Conservation (phyloP, 2,888 invertebrate species). For the Anoplius nigerrimus region DNA sequence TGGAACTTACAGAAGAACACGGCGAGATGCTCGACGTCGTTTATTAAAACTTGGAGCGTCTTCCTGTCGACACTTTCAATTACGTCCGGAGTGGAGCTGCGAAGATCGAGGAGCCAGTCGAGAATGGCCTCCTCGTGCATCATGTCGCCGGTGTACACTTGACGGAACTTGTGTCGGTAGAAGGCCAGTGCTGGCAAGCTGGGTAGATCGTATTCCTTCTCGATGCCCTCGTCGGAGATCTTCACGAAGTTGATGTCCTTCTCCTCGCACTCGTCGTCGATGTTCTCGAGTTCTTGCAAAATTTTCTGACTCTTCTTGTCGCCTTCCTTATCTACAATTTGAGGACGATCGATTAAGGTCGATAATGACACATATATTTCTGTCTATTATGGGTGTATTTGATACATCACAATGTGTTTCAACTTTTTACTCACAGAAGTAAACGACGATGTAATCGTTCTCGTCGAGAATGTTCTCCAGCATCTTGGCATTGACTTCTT, state of each 20-base stretch:
- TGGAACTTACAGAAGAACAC: conserved; percentile 89
- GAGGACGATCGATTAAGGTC: no score
- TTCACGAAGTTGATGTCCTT: conserved; percentile 94
- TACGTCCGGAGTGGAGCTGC: conserved; percentile 89
- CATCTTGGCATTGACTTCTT: conserved; percentile 94
- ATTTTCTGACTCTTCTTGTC: conserved; percentile 94
- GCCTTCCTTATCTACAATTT: conserved; percentile 85
- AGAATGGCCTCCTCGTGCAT: conserved; percentile 94
- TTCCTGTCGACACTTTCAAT: conserved; percentile 94
- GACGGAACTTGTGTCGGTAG: conserved; percentile 91
- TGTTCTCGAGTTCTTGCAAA: conserved; percentile 91
- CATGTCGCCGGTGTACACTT: conserved; percentile 91
- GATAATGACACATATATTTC: background rate
- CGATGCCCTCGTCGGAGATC: conserved; percentile 91
- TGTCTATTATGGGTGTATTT: background rate
- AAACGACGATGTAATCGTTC: conserved; percentile 92
- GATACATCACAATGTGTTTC: no score
- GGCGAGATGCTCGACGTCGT: conserved; percentile 93
- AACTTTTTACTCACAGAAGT: conserved; percentile 89
- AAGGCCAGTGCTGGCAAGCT: conserved; percentile 89
- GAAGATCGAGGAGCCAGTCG: conserved; percentile 91
- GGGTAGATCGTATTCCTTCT: conserved; percentile 90
- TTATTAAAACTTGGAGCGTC: conserved; percentile 90
- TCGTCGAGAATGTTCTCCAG: conserved; percentile 91
- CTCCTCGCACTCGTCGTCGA: conserved; percentile 94